Conservation (phyloP, 2,888 invertebrate genomes). For the Drosophila demipolita region DNA sequence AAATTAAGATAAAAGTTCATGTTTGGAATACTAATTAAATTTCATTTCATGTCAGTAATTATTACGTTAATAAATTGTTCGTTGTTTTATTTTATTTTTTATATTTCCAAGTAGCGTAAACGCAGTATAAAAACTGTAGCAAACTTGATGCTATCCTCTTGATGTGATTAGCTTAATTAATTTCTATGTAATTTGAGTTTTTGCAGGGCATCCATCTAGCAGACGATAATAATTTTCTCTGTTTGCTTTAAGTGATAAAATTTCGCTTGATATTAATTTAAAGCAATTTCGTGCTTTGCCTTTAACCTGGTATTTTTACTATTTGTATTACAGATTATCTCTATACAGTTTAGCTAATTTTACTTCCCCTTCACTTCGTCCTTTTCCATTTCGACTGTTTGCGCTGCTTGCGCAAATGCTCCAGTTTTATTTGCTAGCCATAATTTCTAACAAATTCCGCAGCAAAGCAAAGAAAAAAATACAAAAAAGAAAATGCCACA, state of each 20-base stretch:
- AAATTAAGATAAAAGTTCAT: not conserved
- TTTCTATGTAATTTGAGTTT: not conserved
- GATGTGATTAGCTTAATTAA: not conserved
- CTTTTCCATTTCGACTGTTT: slow-evolving; percentile 12
- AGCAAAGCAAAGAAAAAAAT: slow-evolving; percentile 24
- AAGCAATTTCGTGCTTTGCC: not conserved
- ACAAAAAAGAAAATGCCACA: not conserved
- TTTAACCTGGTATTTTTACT: not conserved
- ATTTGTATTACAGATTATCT: slow-evolving; percentile 15
- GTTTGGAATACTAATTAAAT: not conserved
- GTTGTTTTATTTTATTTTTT: not conserved
- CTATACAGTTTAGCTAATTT: slow-evolving; percentile 24
- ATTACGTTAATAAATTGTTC: not conserved
- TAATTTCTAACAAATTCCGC: slow-evolving; percentile 39
- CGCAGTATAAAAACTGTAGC: not conserved
- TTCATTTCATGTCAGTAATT: not conserved
- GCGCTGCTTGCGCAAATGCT: slow-evolving; percentile 9
- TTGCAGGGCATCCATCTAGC: not conserved
- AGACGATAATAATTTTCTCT: not conserved
- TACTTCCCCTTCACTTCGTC: slow-evolving; percentile 6
- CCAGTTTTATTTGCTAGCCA: slow-evolving; percentile 29
- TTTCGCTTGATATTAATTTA: not conserved
- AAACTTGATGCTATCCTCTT: not conserved
- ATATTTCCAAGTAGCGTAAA: not conserved
- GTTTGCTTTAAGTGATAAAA: not conserved